Percentiles rank a stretch among this genome's conserved stretches.
Evolutionary conservation across 2,797 vertebrate genomes (phyloP).

Genomic region (Tympanoctomys barrerae): DNA sequence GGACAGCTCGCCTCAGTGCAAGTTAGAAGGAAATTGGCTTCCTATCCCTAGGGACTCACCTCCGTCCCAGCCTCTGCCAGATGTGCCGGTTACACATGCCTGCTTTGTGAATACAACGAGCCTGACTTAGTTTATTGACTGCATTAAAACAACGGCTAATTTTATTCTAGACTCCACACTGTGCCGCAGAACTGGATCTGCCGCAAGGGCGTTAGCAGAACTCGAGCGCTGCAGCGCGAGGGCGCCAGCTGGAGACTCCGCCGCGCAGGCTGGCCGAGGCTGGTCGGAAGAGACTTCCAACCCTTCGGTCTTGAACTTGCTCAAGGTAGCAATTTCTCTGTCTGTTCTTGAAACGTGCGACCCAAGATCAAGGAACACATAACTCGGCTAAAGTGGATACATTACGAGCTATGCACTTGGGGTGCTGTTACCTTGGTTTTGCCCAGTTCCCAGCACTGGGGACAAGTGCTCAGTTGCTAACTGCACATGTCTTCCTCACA

Average conservation of each 20-base stretch:
- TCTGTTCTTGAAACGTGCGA: background rate
- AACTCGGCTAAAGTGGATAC: slow-evolving; percentile 21
- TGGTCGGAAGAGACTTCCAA: background rate
- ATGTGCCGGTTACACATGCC: slow-evolving; percentile 81
- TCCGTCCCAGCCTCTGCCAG: slow-evolving; percentile 74
- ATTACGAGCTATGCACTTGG: background rate
- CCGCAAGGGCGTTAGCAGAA: slow-evolving; percentile 61
- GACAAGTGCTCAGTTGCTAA: background rate
- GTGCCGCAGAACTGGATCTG: slow-evolving; percentile 58
- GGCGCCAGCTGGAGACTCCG: slow-evolving; percentile 62
- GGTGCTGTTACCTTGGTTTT: background rate
- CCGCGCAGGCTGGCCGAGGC: background rate
- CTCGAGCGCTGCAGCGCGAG: slow-evolving; percentile 33
- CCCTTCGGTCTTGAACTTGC: slow-evolving; percentile 12
- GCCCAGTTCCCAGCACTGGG: background rate
- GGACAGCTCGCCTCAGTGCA: slow-evolving; percentile 33
- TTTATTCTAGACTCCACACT: slow-evolving; percentile 73
- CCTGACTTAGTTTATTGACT: slow-evolving; percentile 73
- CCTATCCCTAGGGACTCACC: slow-evolving; percentile 76
- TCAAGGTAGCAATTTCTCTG: background rate
- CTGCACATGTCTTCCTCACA: background rate
- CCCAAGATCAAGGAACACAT: background rate
- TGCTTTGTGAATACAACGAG: slow-evolving; percentile 78
- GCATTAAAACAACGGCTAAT: slow-evolving; percentile 81
- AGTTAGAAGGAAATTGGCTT: slow-evolving; percentile 77